A percentile compares a stretch with the other conserved stretches of the same genome.
These are phyloP conservation scores for Drosophila prolongata DNA, from an alignment of 2,888 invertebrate species.

Conservation along the genomic window DNA sequence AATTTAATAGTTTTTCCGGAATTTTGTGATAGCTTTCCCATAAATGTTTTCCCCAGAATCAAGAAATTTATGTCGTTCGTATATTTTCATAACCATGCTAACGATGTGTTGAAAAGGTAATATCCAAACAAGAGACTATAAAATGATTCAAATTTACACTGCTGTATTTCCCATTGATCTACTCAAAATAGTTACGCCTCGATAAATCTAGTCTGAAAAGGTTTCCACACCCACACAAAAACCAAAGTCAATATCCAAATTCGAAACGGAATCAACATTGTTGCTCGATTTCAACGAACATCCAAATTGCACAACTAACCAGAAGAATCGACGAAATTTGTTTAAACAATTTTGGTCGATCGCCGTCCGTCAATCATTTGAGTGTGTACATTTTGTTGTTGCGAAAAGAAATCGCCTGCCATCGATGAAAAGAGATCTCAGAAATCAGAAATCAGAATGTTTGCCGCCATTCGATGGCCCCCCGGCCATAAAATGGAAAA, in stretches of 20 bases:
- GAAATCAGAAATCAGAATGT: slow-evolving; percentile 38
- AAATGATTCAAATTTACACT: slow-evolving; percentile 67
- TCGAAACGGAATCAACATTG: slow-evolving; percentile 33
- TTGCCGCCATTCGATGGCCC: slow-evolving; percentile 37
- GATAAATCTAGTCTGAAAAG: slow-evolving; percentile 10
- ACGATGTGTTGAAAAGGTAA: slow-evolving; percentile 70
- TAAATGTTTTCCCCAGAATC: neutral
- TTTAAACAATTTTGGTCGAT: slow-evolving; percentile 63
- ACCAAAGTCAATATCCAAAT: slow-evolving; percentile 24
- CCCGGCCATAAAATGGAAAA: slow-evolving; percentile 49
- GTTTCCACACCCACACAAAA: slow-evolving; percentile 57
- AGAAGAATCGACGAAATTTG: slow-evolving; percentile 45
- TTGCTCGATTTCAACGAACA: slow-evolving; percentile 26
- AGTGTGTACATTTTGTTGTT: slow-evolving; percentile 45
- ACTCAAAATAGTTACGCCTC: slow-evolving; percentile 36
- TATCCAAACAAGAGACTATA: slow-evolving; percentile 33
- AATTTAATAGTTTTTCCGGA: too few species aligned
- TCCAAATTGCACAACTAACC: slow-evolving; percentile 62
- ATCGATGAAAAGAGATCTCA: slow-evolving; percentile 48
- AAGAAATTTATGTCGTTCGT: slow-evolving; percentile 10
- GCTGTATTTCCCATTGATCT: slow-evolving; percentile 24
- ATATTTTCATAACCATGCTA: slow-evolving; percentile 28
- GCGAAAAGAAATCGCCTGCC: slow-evolving; percentile 64
- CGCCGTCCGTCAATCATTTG: slow-evolving; percentile 70
- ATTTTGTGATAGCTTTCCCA: too few species aligned